Percentiles rank a stretch among this genome's conserved stretches.
Conservation (phyloP, 2,888 invertebrate genomes). For the Iselma pallidipennis region DNA sequence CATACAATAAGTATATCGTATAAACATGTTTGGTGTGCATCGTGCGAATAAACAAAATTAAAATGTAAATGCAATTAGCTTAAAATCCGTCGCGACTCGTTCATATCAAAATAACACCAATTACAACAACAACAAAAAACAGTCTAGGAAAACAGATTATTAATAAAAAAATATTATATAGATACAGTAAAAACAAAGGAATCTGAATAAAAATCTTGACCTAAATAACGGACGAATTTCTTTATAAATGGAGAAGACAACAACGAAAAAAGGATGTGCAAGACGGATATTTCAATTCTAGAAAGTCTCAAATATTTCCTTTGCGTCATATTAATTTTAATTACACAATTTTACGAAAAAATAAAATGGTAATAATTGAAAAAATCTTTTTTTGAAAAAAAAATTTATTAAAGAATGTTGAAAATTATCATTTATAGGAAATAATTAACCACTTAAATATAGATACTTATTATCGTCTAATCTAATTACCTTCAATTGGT, state of each 20-base stretch:
- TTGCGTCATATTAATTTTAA: not conserved
- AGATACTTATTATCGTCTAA: not conserved
- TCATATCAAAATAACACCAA: not conserved
- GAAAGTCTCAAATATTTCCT: conserved; percentile 2
- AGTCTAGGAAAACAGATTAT: not conserved
- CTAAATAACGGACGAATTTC: not conserved
- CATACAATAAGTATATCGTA: too few species aligned
- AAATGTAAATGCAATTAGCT: conserved; percentile 20
- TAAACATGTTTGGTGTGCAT: not conserved
- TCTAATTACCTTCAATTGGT: not conserved
- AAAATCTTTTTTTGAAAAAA: too few species aligned
- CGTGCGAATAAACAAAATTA: conserved; percentile 5
- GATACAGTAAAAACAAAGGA: not conserved
- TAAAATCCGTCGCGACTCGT: conserved; percentile 6
- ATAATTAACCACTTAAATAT: not conserved
- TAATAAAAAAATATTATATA: not conserved
- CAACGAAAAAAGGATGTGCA: not conserved
- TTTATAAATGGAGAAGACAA: not conserved
- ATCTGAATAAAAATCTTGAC: not conserved
- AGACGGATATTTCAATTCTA: conserved; percentile 3
- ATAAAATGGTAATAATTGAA: too few species aligned
- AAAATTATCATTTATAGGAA: not conserved
- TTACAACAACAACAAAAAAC: not conserved
- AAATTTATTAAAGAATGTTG: not conserved
- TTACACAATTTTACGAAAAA: conserved; percentile 1